phyloP scores from a whole-genome alignment of 1,140 invertebrate genomes.

The Parasteatoda tepidariorum region DNA sequence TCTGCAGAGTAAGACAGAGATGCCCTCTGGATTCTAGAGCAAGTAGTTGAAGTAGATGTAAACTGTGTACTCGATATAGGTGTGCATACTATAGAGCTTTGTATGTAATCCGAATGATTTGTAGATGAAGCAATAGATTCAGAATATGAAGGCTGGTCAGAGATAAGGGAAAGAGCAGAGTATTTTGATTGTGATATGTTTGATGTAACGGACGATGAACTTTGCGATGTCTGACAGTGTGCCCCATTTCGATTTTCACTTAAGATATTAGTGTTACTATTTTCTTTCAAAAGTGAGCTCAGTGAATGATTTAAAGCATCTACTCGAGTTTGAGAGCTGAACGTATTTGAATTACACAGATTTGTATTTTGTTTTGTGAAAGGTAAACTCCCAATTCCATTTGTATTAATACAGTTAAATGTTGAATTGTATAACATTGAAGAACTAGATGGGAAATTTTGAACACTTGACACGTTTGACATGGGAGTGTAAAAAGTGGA shows the following conservation, averaged over 20 bases:
- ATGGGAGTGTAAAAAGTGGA: constrained; percentile 36
- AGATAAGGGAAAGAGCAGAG: constrained; percentile 50
- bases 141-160: constrained; percentile 47
- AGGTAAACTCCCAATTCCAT: constrained; percentile 2
- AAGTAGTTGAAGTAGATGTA: constrained; percentile 11
- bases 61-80: constrained; percentile 33
- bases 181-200: constrained; percentile 54
- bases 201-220: constrained; percentile 3
- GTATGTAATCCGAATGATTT: constrained; percentile 38
- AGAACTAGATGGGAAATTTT: constrained; percentile 36
- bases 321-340: constrained; percentile 14
- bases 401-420: constrained; percentile 35
- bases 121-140: constrained; percentile 23
- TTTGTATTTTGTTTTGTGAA: constrained; percentile 3
- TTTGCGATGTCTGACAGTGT: neutral
- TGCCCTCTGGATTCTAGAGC: constrained; percentile 31
- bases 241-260: constrained; percentile 36
- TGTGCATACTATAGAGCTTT: constrained; percentile 30
- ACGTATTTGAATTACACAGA: neutral
- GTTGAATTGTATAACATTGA: neutral
- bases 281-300: constrained; percentile 47
- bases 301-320: constrained; percentile 43
- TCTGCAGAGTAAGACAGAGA: constrained; percentile 66
- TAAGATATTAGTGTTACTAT: constrained; percentile 8
- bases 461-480: constrained; percentile 12